Conservation (phyloP, 2,888 invertebrate species). For the Archips xylosteana region DNA sequence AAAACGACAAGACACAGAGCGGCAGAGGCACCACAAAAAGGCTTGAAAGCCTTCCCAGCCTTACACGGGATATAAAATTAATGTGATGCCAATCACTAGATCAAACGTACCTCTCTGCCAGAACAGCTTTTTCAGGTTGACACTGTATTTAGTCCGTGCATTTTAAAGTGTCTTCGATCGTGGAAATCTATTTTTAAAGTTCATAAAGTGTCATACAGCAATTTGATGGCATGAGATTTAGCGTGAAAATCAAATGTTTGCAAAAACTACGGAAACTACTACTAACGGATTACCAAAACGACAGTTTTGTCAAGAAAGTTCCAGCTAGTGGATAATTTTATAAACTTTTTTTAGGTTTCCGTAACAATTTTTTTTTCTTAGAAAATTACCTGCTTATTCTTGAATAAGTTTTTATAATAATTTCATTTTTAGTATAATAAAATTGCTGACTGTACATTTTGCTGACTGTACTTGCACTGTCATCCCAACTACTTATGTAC, state of each 20-base stretch:
- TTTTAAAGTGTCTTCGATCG: constrained; percentile 29
- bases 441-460: no score
- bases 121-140: not conserved
- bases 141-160: not conserved
- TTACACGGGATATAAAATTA: not conserved
- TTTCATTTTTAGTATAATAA: no score
- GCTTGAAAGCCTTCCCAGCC: not conserved
- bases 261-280: not conserved
- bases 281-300: no score
- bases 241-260: not conserved
- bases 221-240: not conserved
- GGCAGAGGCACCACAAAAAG: not conserved
- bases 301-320: no score
- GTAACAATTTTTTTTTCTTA: no score
- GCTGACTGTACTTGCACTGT: no score
- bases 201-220: constrained; percentile 1
- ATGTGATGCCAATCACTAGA: not conserved
- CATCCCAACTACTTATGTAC: no score
- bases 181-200: constrained; percentile 23
- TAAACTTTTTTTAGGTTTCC: no score
- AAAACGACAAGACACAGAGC: no score
- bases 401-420: no score
- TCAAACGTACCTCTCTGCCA: not conserved
- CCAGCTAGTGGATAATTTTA: no score
- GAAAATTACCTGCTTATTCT: no score